Conservation (phyloP, 1,140 invertebrate genomes). For the Ceratoteleas bidentatus region DNA sequence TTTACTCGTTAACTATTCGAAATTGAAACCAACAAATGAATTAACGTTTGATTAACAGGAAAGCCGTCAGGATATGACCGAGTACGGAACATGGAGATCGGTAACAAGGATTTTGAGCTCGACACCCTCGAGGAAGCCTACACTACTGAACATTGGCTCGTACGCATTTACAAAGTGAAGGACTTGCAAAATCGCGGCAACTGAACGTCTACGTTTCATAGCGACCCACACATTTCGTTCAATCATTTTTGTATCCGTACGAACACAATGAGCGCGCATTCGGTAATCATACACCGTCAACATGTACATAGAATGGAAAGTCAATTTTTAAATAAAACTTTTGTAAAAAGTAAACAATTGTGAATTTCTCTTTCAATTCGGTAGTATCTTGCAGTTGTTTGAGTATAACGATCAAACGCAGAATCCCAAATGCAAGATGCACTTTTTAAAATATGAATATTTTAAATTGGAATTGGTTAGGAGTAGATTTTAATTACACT, state of each 20-base stretch:
- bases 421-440: no score
- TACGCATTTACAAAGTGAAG: slow-evolving; percentile 97
- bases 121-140: slow-evolving; percentile 96
- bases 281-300: slow-evolving; percentile 38
- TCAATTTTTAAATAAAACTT: slow-evolving; percentile 37
- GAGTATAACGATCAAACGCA: no score
- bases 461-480: no score
- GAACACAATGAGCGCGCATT: slow-evolving; percentile 37
- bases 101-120: slow-evolving; percentile 96
- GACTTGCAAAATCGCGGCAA: slow-evolving; percentile 91
- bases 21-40: no score
- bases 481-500: no score
- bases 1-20: no score
- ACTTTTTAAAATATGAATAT: no score
- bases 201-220: slow-evolving; percentile 56
- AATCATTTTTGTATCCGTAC: slow-evolving; percentile 43
- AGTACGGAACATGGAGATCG: slow-evolving; percentile 95
- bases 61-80: slow-evolving; percentile 95
- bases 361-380: no score
- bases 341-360: no score
- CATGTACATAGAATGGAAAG: slow-evolving; percentile 59
- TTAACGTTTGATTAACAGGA: slow-evolving; percentile 76
- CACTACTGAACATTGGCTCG: slow-evolving; percentile 97
- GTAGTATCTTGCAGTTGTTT: no score
- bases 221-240: slow-evolving; percentile 18